A percentile compares a stretch with the other conserved stretches of the same genome.
phyloP scores from a whole-genome alignment of 2,888 invertebrate genomes.

The Ectropis crepuscularia region DNA sequence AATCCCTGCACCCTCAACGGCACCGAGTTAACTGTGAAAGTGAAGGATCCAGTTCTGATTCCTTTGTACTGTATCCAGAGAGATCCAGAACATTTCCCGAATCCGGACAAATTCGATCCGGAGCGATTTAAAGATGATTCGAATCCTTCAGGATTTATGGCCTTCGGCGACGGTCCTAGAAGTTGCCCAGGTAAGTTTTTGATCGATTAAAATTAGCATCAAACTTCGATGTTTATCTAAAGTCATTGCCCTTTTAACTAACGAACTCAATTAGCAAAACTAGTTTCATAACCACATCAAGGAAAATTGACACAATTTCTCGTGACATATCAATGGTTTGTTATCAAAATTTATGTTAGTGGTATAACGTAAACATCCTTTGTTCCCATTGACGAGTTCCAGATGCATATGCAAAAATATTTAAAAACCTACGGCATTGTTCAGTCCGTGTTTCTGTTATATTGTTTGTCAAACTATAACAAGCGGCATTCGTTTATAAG shows the following conservation, averaged over 20 bases:
- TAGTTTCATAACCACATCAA: constrained; percentile 10
- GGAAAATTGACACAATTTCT: constrained; percentile 11
- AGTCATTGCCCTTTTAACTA: constrained; percentile 8
- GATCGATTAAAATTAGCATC: constrained; percentile 4
- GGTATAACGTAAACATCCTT: constrained; percentile 46
- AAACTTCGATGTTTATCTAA: constrained; percentile 6
- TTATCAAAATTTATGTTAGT: constrained; percentile 25
- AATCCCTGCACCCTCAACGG: constrained; percentile 64
- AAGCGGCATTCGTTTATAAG: constrained; percentile 8
- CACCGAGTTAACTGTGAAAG: constrained; percentile 63
- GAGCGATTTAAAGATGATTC: constrained; percentile 67
- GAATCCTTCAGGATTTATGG: constrained; percentile 69
- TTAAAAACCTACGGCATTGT: constrained; percentile 43
- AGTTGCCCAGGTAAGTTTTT: constrained; percentile 72
- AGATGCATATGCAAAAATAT: constrained; percentile 46
- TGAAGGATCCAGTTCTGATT: constrained; percentile 69
- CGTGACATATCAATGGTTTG: constrained; percentile 5
- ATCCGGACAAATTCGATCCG: constrained; percentile 76
- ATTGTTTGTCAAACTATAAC: constrained; percentile 22
- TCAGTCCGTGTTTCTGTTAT: constrained; percentile 34
- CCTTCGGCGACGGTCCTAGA: constrained; percentile 78
- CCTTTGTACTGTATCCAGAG: constrained; percentile 74
- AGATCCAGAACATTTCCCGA: constrained; percentile 67
- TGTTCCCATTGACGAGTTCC: constrained; percentile 44
- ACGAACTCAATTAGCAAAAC: constrained; percentile 21